Evolutionary conservation across 2,888 invertebrate species (phyloP).

Genomic region (Drosophila cognata): DNA sequence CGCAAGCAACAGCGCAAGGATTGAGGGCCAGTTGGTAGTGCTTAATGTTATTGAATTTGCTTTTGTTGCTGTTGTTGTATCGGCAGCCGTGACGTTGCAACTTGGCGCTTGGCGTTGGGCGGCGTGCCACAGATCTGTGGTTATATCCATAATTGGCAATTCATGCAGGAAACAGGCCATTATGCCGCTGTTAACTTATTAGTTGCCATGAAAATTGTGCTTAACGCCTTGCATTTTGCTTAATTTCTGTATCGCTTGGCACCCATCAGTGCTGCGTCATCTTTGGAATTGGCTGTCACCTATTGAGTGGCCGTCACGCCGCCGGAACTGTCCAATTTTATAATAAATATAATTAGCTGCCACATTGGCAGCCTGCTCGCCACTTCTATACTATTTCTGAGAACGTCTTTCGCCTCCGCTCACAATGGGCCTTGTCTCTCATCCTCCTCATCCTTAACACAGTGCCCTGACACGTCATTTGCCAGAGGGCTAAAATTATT

Average conservation of each 20-base stretch:
- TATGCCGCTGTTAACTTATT: conserved; percentile 82
- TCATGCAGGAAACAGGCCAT: conserved; percentile 84
- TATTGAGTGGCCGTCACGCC: conserved; percentile 46
- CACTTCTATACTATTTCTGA: background rate
- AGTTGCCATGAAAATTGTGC: conserved; percentile 70
- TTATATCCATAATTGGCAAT: conserved; percentile 74
- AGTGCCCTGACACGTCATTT: background rate
- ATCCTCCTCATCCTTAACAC: background rate
- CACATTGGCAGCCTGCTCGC: conserved; percentile 2
- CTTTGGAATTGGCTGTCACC: conserved; percentile 62
- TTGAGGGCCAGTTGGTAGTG: conserved; percentile 18
- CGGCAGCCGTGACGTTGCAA: conserved; percentile 58
- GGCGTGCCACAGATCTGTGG: conserved; percentile 27
- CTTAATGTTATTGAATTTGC: conserved; percentile 15
- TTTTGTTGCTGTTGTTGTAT: conserved; percentile 34
- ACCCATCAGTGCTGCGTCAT: conserved; percentile 61
- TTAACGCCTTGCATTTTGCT: conserved; percentile 44
- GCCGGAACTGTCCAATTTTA: conserved; percentile 70
- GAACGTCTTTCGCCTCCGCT: background rate
- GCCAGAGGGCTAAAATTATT: conserved; percentile 27
- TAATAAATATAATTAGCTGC: conserved; percentile 68
- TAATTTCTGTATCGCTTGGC: conserved; percentile 48
- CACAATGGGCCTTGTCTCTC: conserved; percentile 7
- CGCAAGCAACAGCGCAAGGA: conserved; percentile 26
- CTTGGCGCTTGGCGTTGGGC: conserved; percentile 24